A percentile compares a stretch with the other conserved stretches of the same genome.
Evolutionary conservation across 2,888 invertebrate genomes (phyloP).

Genomic region (Malthinus flaveolus): DNA sequence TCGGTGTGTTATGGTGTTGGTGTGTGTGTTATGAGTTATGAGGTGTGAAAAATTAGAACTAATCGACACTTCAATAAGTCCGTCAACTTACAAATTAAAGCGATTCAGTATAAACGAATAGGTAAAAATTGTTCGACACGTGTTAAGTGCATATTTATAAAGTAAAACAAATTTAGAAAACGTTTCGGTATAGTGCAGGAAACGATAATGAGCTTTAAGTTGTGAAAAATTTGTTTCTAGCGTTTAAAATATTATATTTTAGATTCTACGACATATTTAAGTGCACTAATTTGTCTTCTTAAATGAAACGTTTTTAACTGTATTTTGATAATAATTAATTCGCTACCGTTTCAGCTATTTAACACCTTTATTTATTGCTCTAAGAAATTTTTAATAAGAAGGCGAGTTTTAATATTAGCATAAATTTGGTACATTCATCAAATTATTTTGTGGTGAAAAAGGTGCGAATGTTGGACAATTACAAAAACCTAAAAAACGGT

Average conservation of each 20-base stretch:
- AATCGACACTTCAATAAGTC: no score
- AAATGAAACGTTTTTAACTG: conserved; percentile 3
- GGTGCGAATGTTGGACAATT: no score
- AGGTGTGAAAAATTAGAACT: no score
- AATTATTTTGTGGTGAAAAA: no score
- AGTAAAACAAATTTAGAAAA: conserved; percentile 18
- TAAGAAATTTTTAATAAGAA: no score
- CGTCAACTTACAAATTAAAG: neutral
- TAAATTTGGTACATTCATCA: no score
- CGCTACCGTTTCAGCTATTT: neutral
- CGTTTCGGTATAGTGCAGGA: conserved; percentile 7
- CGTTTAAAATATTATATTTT: conserved; percentile 1
- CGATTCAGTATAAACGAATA: neutral
- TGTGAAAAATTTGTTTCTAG: conserved; percentile 6
- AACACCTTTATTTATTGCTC: no score
- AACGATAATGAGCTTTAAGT: conserved; percentile 12
- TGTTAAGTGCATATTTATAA: conserved; percentile 11
- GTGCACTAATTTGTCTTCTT: conserved; percentile 26
- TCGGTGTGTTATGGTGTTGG: no score
- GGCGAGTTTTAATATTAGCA: no score
- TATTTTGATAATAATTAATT: conserved; percentile 1
- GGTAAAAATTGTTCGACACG: conserved; percentile 13
- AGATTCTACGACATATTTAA: conserved; percentile 11
- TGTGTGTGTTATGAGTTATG: no score
- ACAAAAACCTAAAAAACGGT: no score